A percentile compares a stretch with the other conserved stretches of the same genome.
Conservation (phyloP, 2,797 vertebrate genomes). For the Austrolebias charrua region DNA sequence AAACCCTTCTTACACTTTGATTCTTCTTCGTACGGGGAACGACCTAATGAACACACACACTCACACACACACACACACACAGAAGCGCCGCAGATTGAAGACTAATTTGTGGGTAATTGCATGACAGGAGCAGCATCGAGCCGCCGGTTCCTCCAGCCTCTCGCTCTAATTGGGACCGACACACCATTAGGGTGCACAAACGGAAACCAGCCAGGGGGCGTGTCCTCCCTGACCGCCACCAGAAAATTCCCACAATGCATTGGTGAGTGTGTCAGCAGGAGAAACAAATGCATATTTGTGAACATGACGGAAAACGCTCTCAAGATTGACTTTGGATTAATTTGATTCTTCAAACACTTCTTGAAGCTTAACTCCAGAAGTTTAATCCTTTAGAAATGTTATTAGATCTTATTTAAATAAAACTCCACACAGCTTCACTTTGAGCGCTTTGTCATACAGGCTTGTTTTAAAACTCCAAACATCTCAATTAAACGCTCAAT, state of each 20-base stretch:
- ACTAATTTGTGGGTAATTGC: conserved; percentile 80
- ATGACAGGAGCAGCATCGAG: conserved; percentile 70
- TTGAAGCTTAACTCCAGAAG: no score
- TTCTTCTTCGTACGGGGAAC: conserved; percentile 24
- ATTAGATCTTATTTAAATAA: no score
- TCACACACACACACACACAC: no score
- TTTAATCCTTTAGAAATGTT: no score
- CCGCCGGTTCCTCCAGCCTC: conserved; percentile 42
- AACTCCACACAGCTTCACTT: no score
- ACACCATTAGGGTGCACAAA: conserved; percentile 69
- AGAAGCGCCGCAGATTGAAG: conserved; percentile 64
- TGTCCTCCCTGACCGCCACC: conserved; percentile 22
- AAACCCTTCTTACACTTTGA: conserved; percentile 40
- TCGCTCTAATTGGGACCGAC: conserved; percentile 73
- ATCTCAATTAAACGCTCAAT: no score
- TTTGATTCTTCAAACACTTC: no score
- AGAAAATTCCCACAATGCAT: conserved; percentile 33
- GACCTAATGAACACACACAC: conserved; percentile 42
- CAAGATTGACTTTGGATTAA: no score
- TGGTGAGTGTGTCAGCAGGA: background rate
- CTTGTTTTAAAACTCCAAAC: no score
- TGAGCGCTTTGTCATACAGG: no score
- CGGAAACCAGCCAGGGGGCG: conserved; percentile 58
- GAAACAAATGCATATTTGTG: no score
- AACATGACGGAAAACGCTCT: no score